Evolutionary conservation across 2,113 vertebrate species (phyloP).

Genomic region (Orthonyx spaldingii): DNA sequence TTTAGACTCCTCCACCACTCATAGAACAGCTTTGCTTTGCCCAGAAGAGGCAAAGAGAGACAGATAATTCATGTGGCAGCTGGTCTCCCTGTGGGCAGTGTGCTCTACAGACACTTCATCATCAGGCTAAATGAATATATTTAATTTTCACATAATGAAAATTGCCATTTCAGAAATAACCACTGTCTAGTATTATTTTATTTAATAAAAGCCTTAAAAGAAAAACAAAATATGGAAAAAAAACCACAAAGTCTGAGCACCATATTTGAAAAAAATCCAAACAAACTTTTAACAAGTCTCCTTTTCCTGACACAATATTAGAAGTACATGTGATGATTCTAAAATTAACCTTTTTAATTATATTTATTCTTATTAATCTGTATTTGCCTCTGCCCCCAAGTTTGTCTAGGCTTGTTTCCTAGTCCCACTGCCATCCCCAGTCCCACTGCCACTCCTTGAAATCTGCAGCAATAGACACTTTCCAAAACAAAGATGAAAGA

Average conservation of each 20-base stretch:
- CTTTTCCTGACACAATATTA: not conserved
- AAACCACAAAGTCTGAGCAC: accelerated
- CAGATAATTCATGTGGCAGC: slow-evolving; percentile 13
- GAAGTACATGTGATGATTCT: not conserved
- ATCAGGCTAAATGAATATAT: not conserved
- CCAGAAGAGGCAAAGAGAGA: not conserved
- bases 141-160: slow-evolving; percentile 16
- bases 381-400: not conserved
- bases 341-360: not conserved
- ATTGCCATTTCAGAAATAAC: not conserved
- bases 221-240: not conserved
- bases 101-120: not conserved
- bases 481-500: not conserved
- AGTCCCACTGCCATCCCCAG: not conserved
- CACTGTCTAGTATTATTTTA: not conserved
- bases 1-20: not conserved
- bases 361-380: not conserved
- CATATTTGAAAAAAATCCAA: not conserved
- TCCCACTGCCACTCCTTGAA: not conserved
- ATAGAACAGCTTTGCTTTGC: not conserved
- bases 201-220: not conserved
- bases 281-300: not conserved
- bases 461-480: not conserved
- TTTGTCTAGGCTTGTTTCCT: not conserved
- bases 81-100: not conserved